Conservation (phyloP, 1,140 invertebrate species). For the Drosophila aff. region DNA sequence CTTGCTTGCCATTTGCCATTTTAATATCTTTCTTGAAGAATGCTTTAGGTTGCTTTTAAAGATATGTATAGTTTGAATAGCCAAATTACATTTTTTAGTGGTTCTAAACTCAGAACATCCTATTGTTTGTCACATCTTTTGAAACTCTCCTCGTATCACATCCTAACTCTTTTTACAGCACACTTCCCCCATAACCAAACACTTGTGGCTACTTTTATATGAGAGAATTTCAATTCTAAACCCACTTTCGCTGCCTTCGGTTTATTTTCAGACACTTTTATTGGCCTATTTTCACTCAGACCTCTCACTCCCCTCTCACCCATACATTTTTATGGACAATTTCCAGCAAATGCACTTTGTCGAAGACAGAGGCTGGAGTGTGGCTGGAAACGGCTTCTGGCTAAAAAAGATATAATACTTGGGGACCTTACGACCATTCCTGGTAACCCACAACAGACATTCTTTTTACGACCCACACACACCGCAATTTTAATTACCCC, state of each 20-base stretch:
- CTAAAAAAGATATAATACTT: constrained; percentile 44
- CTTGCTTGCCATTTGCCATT: neutral
- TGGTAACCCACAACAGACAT: constrained; percentile 47
- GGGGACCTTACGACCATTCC: constrained; percentile 42
- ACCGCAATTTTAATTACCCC: constrained; percentile 63
- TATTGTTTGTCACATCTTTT: neutral
- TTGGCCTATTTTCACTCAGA: constrained; percentile 36
- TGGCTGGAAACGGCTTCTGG: constrained; percentile 39
- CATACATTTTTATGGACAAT: constrained; percentile 57
- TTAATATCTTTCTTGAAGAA: neutral
- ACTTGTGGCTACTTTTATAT: constrained; percentile 41
- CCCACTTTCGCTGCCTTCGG: constrained; percentile 39
- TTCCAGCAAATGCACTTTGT: constrained; percentile 54
- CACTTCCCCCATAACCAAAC: constrained; percentile 15
- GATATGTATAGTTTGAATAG: neutral
- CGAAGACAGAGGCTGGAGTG: neutral
- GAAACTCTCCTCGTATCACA: neutral
- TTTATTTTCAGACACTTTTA: constrained; percentile 62
- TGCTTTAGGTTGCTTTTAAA: neutral
- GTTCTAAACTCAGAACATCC: neutral
- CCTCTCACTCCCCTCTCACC: neutral
- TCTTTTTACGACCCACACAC: constrained; percentile 55
- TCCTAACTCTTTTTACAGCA: neutral
- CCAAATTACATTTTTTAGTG: neutral
- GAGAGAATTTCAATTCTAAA: constrained; percentile 31